Conservation (phyloP, 2,797 vertebrate species). For the Pseudopleuronectes americanus region DNA sequence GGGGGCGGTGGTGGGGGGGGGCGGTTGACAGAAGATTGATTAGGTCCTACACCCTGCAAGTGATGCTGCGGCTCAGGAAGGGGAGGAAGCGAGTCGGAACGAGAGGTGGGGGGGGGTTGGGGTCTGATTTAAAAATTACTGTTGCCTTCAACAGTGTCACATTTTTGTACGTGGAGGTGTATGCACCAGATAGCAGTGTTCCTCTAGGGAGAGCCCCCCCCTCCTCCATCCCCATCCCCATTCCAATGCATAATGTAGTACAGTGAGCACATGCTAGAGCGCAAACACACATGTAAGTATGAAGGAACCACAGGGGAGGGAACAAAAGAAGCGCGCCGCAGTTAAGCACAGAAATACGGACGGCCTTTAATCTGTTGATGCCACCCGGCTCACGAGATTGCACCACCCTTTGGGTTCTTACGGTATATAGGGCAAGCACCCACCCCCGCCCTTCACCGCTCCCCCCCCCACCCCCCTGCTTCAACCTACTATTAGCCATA, state of each 20-base stretch:
- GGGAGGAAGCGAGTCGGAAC: constrained; percentile 24
- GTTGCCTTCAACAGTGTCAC: constrained; percentile 40
- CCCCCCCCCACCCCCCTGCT: background rate
- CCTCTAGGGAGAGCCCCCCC: constrained; percentile 23
- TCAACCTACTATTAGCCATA: constrained; percentile 22
- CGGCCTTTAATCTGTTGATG: constrained; percentile 61
- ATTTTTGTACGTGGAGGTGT: constrained; percentile 19
- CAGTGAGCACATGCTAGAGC: constrained; percentile 24
- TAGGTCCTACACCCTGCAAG: constrained; percentile 13
- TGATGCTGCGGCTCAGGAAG: constrained; percentile 19
- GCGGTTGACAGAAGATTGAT: constrained; percentile 36
- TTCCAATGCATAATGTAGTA: constrained; percentile 48
- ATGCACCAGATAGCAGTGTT: constrained; percentile 11
- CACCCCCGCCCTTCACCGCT: background rate
- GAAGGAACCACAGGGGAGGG: constrained; percentile 48
- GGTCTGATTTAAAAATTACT: constrained; percentile 46
- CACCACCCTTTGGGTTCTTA: constrained; percentile 42
- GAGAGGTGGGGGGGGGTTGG: constrained; percentile 16
- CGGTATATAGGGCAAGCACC: constrained; percentile 51
- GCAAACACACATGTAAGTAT: constrained; percentile 29
- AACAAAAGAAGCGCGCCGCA: constrained; percentile 51
- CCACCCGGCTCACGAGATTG: constrained; percentile 45
- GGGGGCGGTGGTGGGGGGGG: constrained; percentile 22
- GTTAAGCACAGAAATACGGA: constrained; percentile 54
- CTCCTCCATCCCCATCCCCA: background rate